phyloP scores from a whole-genome alignment of 1,140 invertebrate species.

The Harlomillsia oculata region DNA sequence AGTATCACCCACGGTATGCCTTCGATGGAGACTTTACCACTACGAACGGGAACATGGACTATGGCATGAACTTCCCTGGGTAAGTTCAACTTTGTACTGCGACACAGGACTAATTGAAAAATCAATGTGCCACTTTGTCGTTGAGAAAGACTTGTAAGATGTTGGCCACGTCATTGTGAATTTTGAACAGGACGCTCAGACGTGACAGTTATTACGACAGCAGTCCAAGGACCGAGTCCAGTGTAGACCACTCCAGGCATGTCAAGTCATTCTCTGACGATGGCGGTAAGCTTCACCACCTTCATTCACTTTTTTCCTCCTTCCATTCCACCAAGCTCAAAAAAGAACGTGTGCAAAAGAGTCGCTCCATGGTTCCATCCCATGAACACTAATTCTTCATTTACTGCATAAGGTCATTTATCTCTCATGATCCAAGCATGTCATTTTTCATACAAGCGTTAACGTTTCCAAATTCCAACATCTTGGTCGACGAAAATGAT shows the following conservation, averaged over 20 bases:
- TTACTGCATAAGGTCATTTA: no score
- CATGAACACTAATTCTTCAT: no score
- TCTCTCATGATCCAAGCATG: no score
- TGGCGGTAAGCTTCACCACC: conserved; percentile 25
- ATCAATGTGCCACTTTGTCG: background rate
- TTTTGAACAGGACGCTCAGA: conserved; percentile 22
- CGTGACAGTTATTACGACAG: conserved; percentile 35
- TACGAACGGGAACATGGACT: conserved; percentile 5
- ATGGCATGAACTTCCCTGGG: conserved; percentile 31
- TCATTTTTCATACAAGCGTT: no score
- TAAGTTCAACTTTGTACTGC: background rate
- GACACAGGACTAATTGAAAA: background rate
- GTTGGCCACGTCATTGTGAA: conserved; percentile 3
- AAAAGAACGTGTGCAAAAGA: no score
- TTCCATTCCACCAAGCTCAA: no score
- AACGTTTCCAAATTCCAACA: no score
- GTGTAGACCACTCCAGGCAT: conserved; percentile 34
- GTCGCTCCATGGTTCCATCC: no score
- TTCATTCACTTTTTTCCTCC: background rate
- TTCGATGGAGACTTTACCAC: conserved; percentile 55
- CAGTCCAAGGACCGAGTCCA: conserved; percentile 33
- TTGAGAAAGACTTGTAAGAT: no score
- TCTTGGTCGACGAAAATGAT: no score
- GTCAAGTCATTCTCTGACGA: conserved; percentile 35
- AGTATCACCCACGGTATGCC: conserved; percentile 63